phyloP scores from a whole-genome alignment of 2,113 vertebrate genomes.

The Lutjanus erythropterus region DNA sequence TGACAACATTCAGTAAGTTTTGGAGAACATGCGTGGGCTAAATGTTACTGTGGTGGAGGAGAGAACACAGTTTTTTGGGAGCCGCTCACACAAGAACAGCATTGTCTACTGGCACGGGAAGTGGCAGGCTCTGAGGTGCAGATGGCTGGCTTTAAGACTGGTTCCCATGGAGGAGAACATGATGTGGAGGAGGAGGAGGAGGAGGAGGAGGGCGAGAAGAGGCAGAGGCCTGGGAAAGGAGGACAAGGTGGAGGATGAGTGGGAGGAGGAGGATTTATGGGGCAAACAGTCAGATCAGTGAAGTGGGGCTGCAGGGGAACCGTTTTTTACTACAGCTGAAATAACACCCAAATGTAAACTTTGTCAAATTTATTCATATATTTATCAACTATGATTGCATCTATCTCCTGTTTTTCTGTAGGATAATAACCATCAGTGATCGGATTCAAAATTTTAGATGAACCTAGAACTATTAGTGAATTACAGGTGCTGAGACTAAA shows the following conservation, averaged over 20 bases:
- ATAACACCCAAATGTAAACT: no score
- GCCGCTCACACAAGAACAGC: slow-evolving; percentile 18
- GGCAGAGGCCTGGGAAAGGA: background rate
- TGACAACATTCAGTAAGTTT: background rate
- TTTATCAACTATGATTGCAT: no score
- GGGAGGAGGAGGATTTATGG: background rate
- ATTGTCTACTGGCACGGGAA: slow-evolving; percentile 12
- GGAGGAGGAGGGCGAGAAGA: background rate
- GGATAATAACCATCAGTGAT: no score
- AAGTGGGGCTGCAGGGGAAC: background rate
- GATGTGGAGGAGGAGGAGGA: background rate
- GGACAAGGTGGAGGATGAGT: background rate
- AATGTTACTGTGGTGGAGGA: background rate
- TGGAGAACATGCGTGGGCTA: background rate
- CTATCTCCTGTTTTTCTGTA: no score
- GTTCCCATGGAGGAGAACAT: slow-evolving; percentile 20
- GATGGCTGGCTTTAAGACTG: slow-evolving; percentile 3
- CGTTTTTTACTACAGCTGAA: no score
- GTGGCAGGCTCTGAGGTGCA: background rate
- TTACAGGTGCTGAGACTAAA: no score
- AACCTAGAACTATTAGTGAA: no score
- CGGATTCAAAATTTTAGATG: no score
- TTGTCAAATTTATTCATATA: no score
- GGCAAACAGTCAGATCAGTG: background rate
- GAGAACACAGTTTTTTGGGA: background rate